A percentile compares a stretch with the other conserved stretches of the same genome.
These are phyloP conservation scores for Avahi laniger DNA, from an alignment of 2,797 vertebrate genomes.

Conservation along the genomic window DNA sequence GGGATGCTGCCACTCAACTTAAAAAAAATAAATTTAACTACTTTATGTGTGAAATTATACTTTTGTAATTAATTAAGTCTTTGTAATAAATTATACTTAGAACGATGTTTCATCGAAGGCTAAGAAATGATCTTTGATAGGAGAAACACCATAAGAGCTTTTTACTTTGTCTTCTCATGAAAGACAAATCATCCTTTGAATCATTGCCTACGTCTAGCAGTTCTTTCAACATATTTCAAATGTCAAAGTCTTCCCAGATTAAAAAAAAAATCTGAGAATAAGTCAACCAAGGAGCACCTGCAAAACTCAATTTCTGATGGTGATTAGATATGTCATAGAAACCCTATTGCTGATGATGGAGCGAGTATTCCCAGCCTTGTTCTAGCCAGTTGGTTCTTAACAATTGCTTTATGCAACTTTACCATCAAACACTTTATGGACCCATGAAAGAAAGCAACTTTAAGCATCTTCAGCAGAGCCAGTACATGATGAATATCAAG, in stretches of 20 bases:
- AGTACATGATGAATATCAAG: slow-evolving; percentile 7
- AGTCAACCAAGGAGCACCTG: slow-evolving; percentile 58
- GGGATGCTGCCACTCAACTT: not conserved
- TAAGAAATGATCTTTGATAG: not conserved
- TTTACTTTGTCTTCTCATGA: slow-evolving; percentile 25
- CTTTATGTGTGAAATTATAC: not conserved
- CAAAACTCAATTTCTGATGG: slow-evolving; percentile 58
- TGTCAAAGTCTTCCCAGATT: slow-evolving; percentile 73
- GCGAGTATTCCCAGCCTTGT: not conserved
- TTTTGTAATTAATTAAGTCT: not conserved
- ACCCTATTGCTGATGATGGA: not conserved
- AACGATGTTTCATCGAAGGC: not conserved
- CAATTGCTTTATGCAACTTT: not conserved
- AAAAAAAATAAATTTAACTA: not conserved
- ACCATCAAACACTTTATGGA: slow-evolving; percentile 10
- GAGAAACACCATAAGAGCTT: not conserved
- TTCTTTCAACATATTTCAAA: slow-evolving; percentile 74
- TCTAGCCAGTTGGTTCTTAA: slow-evolving; percentile 37
- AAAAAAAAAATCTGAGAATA: slow-evolving; percentile 66
- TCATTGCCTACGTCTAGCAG: not conserved
- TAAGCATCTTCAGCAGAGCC: not conserved
- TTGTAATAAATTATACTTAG: not conserved
- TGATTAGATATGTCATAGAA: slow-evolving; percentile 29
- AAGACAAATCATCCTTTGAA: slow-evolving; percentile 60
- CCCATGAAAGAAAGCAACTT: not conserved